These are phyloP conservation scores for Battus philenor DNA, from an alignment of 1,140 invertebrate genomes.

Conservation along the genomic window DNA sequence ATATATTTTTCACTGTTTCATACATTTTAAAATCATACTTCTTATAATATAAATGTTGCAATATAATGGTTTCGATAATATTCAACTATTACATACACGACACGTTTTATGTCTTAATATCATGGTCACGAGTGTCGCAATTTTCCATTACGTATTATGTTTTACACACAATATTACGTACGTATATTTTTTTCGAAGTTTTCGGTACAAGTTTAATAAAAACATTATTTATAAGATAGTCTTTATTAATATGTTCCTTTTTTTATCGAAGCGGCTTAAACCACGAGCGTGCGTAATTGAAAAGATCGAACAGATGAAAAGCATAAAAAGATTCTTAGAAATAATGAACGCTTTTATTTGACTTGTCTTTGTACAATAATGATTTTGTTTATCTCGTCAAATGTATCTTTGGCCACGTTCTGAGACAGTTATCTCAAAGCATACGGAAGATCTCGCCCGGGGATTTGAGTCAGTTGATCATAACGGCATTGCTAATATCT, in stretches of 20 bases:
- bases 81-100: no score
- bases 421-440: slow-evolving; percentile 6
- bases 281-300: neutral
- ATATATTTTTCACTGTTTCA: no score
- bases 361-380: slow-evolving; percentile 1
- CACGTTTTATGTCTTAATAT: slow-evolving; percentile 3
- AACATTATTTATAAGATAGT: no score
- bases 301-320: slow-evolving; percentile 1
- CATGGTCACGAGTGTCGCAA: slow-evolving; percentile 12
- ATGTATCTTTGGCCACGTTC: slow-evolving; percentile 13
- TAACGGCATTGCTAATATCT: slow-evolving; percentile 39
- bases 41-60: no score
- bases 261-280: neutral
- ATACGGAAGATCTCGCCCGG: slow-evolving; percentile 29
- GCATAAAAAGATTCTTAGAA: neutral
- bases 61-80: no score
- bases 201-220: no score
- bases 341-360: slow-evolving; percentile 1
- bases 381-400: slow-evolving; percentile 1
- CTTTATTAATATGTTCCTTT: no score
- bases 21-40: no score
- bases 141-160: slow-evolving; percentile 11
- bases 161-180: no score
- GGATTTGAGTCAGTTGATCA: slow-evolving; percentile 35
- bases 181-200: no score